phyloP scores from a whole-genome alignment of 2,888 invertebrate genomes.

The Drosophila nr. fundita region DNA sequence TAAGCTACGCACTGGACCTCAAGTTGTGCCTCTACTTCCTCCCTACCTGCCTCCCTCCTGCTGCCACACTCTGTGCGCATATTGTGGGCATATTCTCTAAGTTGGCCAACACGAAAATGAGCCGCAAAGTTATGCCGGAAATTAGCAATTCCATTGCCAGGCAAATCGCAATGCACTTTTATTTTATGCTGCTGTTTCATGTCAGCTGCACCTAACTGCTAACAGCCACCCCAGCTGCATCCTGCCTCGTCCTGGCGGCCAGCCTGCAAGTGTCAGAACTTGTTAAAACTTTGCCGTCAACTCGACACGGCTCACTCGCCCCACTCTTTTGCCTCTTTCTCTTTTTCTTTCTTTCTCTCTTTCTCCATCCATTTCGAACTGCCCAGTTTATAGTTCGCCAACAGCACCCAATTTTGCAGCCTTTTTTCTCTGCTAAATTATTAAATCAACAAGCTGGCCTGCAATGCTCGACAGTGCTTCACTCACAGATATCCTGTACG shows the following conservation, averaged over 20 bases:
- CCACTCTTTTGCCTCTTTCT: not conserved
- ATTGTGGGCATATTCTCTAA: slow-evolving; percentile 39
- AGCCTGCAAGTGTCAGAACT: slow-evolving; percentile 79
- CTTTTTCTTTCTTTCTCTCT: too few relatives aligned
- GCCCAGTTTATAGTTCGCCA: slow-evolving; percentile 14
- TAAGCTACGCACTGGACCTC: slow-evolving; percentile 29
- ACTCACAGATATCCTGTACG: not conserved
- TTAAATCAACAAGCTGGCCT: slow-evolving; percentile 47
- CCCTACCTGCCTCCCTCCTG: not conserved
- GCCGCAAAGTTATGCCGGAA: slow-evolving; percentile 75
- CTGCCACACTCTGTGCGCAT: slow-evolving; percentile 19
- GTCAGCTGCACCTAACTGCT: slow-evolving; percentile 48
- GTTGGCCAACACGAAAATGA: slow-evolving; percentile 48
- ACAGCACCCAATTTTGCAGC: slow-evolving; percentile 7
- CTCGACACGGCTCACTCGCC: slow-evolving; percentile 39
- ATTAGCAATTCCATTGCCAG: slow-evolving; percentile 79
- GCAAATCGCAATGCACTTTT: slow-evolving; percentile 67
- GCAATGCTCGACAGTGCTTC: not conserved
- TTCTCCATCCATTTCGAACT: not conserved
- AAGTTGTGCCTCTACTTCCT: slow-evolving; percentile 4
- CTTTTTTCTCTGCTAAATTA: slow-evolving; percentile 57
- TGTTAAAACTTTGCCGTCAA: slow-evolving; percentile 80
- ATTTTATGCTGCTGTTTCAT: slow-evolving; percentile 48
- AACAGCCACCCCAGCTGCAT: not conserved
- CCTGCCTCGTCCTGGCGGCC: slow-evolving; percentile 10